These are phyloP conservation scores for Heliconius ismenius DNA, from an alignment of 2,888 invertebrate species.

Conservation along the genomic window DNA sequence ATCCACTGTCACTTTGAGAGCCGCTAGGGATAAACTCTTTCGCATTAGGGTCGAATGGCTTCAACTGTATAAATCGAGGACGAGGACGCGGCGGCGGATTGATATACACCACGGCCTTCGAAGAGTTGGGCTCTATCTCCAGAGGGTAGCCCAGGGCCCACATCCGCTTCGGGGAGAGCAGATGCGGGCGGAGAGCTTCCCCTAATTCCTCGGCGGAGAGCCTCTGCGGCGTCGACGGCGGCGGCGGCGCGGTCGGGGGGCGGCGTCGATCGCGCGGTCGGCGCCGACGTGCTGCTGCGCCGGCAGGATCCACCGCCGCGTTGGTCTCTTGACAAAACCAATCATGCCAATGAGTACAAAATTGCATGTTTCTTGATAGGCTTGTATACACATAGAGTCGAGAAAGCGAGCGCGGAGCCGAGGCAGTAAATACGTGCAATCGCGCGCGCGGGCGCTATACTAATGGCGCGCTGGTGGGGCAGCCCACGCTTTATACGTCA, in stretches of 20 bases:
- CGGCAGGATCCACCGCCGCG: slow-evolving; percentile 70
- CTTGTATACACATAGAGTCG: slow-evolving; percentile 81
- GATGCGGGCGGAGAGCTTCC: slow-evolving; percentile 82
- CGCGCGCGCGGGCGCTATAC: slow-evolving; percentile 79
- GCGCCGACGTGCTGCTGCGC: slow-evolving; percentile 72
- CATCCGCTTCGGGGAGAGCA: slow-evolving; percentile 83
- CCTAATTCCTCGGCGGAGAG: slow-evolving; percentile 82
- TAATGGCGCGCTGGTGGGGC: slow-evolving; percentile 79
- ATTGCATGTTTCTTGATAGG: slow-evolving; percentile 72
- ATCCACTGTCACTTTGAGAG: slow-evolving; percentile 79
- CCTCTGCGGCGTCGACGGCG: slow-evolving; percentile 71
- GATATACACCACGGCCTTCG: slow-evolving; percentile 84
- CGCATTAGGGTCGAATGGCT: slow-evolving; percentile 84
- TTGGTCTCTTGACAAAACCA: slow-evolving; percentile 79
- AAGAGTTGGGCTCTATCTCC: slow-evolving; percentile 82
- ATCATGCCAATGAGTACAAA: slow-evolving; percentile 74
- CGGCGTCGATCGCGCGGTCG: slow-evolving; percentile 75
- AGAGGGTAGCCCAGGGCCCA: slow-evolving; percentile 87
- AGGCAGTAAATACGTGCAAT: slow-evolving; percentile 72
- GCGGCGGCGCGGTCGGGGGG: slow-evolving; percentile 68
- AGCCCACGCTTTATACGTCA: slow-evolving; percentile 78
- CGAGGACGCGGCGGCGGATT: slow-evolving; percentile 78
- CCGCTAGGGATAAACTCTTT: slow-evolving; percentile 84
- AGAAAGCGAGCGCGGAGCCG: slow-evolving; percentile 72
- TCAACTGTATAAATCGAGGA: slow-evolving; percentile 63